Percentiles rank a stretch among this genome's conserved stretches.
phyloP scores from a whole-genome alignment of 2,113 vertebrate species.

The Gymnogyps californianus region DNA sequence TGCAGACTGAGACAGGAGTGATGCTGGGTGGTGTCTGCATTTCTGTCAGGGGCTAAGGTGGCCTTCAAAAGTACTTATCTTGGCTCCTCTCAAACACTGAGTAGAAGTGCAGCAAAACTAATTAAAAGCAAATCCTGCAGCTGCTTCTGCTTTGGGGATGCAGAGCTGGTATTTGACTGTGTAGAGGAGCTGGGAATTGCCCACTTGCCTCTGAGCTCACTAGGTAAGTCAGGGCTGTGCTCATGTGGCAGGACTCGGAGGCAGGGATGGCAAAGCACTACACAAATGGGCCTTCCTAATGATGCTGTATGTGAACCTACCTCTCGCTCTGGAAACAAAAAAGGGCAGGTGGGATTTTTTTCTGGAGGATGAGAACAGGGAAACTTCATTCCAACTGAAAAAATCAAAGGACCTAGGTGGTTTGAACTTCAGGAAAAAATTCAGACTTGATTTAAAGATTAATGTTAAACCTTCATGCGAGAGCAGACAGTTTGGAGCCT shows the following conservation, averaged over 20 bases:
- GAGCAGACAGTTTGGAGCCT: not conserved
- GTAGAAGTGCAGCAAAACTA: not conserved
- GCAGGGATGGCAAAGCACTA: not conserved
- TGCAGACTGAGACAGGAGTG: not conserved
- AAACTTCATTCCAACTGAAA: not conserved
- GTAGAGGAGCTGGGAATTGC: not conserved
- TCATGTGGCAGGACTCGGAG: not conserved
- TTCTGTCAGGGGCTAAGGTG: not conserved
- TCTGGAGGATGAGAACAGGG: not conserved
- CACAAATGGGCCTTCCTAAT: not conserved
- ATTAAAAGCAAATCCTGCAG: not conserved
- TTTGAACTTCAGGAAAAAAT: not conserved
- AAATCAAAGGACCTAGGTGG: not conserved
- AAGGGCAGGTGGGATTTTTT: not conserved
- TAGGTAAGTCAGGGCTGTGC: not conserved
- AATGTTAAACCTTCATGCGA: not conserved
- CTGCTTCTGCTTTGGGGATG: not conserved
- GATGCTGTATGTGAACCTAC: not conserved
- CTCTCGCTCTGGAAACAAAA: not conserved
- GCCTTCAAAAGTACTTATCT: not conserved
- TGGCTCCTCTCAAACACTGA: not conserved
- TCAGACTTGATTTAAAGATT: not conserved
- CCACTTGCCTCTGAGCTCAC: not conserved
- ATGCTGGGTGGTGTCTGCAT: not conserved
- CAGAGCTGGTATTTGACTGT: not conserved